Evolutionary conservation across 2,113 vertebrate species (phyloP), one percentile per base, ranked within the genome.

Genomic region (Daboia siamensis): DNA sequence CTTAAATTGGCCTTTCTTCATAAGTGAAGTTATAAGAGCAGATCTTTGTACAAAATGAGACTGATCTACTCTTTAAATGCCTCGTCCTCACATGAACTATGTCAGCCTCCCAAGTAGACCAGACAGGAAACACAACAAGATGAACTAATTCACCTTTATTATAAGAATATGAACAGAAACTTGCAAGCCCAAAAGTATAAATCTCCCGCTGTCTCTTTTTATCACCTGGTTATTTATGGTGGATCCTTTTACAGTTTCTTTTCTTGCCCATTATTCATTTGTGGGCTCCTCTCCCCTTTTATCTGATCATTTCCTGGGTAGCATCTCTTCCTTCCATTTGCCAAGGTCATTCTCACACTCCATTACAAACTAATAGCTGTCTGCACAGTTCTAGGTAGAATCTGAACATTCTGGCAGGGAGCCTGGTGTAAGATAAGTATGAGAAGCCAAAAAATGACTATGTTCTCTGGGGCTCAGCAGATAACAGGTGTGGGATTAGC

Each of bases 401-500:
- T 44, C 39, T 48, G 64, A 57, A 51, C 56, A 26, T 17, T n/a
- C 26, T 89, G 87, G 87, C 87, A 13, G 12, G 29, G 24, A 89
- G 91, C 87, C 69, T 85, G 39, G 44, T 12, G 3, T 51, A 29
- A 61, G 87, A 23, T 84, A 88, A n/a, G 29, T 46, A 51, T 24
- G 26, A 12, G 87, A 57, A 89, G 54, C 2, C 7, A 44, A 48
- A 80, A 80, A n/a, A 57, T 44, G 33, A 74, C 55, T 55, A 5
- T 8, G 4, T 33, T 57, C 8, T 80, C 26, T 26, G 54, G 48
- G n/a, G 33, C n/a, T 8, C 24, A 74, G 39, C 69, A 85, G 69
- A 85, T 48, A 85, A 59, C 91, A 89, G 87, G 54, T 85, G 69
- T 89, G 29, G 54, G 87, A 84, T 92, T 92, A 84, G 44, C 51